Evolutionary conservation across 2,888 invertebrate species (phyloP).

Genomic region (Pristionchus maxplancki): DNA sequence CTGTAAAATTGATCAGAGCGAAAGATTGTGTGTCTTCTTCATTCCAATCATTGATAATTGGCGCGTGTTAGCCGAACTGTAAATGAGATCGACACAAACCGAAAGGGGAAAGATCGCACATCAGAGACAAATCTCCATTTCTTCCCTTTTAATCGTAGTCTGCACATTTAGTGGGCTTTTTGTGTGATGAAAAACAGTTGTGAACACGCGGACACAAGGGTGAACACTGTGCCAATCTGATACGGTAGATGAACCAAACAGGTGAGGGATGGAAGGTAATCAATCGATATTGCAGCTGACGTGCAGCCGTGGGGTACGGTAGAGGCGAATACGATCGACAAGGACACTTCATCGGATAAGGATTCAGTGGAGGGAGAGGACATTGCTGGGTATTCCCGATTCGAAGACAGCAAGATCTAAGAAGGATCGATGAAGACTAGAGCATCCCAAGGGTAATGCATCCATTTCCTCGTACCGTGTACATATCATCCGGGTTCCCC

Average conservation of each 20-base stretch:
- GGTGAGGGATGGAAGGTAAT: background rate
- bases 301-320: constrained; percentile 46
- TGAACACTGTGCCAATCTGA: background rate
- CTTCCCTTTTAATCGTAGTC: background rate
- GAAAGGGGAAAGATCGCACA: background rate
- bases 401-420: constrained; percentile 42
- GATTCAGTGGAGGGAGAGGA: constrained; percentile 12
- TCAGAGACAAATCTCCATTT: background rate
- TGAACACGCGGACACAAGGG: background rate
- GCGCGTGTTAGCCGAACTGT: constrained; percentile 2
- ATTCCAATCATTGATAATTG: background rate
- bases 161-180: background rate
- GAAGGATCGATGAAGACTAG: background rate
- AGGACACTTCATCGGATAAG: constrained; percentile 23
- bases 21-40: background rate
- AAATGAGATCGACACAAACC: background rate
- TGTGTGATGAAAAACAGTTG: background rate
- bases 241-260: background rate
- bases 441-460: background rate
- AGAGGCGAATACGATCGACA: constrained; percentile 34
- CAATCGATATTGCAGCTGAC: constrained; percentile 30
- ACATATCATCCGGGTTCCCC: background rate
- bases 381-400: constrained; percentile 26
- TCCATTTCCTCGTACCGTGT: constrained; percentile 7
- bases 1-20: no score